phyloP scores from a whole-genome alignment of 2,888 invertebrate species.

The Encarsia formosa region DNA sequence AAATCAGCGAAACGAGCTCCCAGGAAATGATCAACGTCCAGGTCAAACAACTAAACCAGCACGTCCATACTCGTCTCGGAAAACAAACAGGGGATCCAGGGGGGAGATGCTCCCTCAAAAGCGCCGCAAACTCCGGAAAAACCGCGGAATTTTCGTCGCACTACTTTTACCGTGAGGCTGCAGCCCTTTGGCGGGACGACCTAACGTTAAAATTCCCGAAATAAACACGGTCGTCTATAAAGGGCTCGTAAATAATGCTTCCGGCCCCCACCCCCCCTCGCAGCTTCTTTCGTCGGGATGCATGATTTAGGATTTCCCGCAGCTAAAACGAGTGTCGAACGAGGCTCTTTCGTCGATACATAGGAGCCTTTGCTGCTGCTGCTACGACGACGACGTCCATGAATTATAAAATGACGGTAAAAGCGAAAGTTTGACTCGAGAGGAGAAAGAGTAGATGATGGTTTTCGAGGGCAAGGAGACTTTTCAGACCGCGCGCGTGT shows the following conservation, averaged over 20 bases:
- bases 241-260: slow-evolving; percentile 20
- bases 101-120: neutral
- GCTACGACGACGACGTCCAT: slow-evolving; percentile 33
- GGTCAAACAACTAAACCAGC: no score
- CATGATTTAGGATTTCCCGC: slow-evolving; percentile 45
- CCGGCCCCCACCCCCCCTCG: slow-evolving; percentile 3
- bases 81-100: no score
- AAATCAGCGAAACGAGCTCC: no score
- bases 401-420: slow-evolving; percentile 52
- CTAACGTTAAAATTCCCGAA: slow-evolving; percentile 3
- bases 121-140: slow-evolving; percentile 1
- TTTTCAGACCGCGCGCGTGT: neutral
- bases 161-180: neutral
- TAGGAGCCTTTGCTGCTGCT: neutral
- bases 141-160: slow-evolving; percentile 2
- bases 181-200: no score
- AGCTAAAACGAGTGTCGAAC: slow-evolving; percentile 30
- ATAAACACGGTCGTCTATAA: slow-evolving; percentile 10
- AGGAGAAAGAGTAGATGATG: slow-evolving; percentile 21
- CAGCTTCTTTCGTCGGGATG: slow-evolving; percentile 43
- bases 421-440: slow-evolving; percentile 48
- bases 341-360: no score
- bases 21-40: no score
- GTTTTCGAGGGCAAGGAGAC: slow-evolving; percentile 25
- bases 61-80: no score